A percentile compares a stretch with the other conserved stretches of the same genome.
phyloP scores from a whole-genome alignment of 1,140 invertebrate genomes.

The Eciton burchellii region DNA sequence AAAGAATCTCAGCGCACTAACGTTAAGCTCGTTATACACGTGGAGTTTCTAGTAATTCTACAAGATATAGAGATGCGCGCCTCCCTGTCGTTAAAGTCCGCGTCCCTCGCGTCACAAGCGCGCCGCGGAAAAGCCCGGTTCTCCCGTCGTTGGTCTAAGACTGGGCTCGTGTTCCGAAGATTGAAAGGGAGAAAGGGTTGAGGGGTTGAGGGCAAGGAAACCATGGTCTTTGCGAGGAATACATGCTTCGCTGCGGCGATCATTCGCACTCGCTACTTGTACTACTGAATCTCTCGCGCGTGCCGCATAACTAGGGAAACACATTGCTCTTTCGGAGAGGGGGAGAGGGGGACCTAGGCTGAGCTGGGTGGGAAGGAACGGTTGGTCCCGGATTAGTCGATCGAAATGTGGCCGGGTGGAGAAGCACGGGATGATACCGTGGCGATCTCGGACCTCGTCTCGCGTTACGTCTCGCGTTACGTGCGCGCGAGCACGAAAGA shows the following conservation, averaged over 20 bases:
- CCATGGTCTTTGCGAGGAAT: constrained; percentile 21
- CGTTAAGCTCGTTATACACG: constrained; percentile 60
- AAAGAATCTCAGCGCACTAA: constrained; percentile 57
- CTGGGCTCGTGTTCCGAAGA: constrained; percentile 29
- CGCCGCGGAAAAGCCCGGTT: constrained; percentile 45
- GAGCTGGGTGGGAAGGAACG: constrained; percentile 75
- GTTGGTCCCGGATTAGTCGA: constrained; percentile 82
- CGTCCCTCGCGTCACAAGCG: constrained; percentile 39
- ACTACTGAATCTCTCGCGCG: constrained; percentile 50
- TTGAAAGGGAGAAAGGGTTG: neutral
- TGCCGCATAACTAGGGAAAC: constrained; percentile 69
- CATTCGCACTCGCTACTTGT: constrained; percentile 45
- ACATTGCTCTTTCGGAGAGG: constrained; percentile 59
- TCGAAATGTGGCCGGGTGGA: constrained; percentile 80
- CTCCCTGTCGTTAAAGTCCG: constrained; percentile 21
- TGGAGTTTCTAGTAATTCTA: constrained; percentile 44
- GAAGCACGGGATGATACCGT: constrained; percentile 63
- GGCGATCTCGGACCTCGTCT: constrained; percentile 38
- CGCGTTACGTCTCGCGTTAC: neutral
- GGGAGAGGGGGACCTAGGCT: no score
- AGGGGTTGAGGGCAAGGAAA: constrained; percentile 28
- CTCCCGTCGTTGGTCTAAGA: constrained; percentile 68
- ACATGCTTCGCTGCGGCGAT: constrained; percentile 31
- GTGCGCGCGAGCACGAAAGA: neutral
- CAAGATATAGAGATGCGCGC: constrained; percentile 11